Evolutionary conservation across 1,140 invertebrate species (phyloP), one percentile per base, ranked within the genome.

Genomic region (Leptopilina clavipes): DNA sequence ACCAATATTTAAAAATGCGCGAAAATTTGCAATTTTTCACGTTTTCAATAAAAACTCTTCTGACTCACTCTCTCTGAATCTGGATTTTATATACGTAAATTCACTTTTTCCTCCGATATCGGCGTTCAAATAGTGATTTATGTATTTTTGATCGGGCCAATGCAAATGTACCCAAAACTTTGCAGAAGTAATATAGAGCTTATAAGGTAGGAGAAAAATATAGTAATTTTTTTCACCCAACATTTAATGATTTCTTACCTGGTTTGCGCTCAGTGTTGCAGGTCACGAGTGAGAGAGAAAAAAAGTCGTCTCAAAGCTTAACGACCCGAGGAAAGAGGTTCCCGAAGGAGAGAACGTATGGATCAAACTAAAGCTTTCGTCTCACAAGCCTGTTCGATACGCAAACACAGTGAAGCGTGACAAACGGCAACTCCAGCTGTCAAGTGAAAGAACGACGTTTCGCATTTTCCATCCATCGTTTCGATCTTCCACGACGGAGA

Each of bases 331-430:
- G n/a, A 65, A 25, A 65, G 8, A 65, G 22, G 12, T 5, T 12
- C 56, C 25, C 56, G 10, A 1, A 22, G 56, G 56, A 65, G 56
- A 65, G 9, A 65, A 22, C 8, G 19, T 31, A 31, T 22, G 59
- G 25, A 65, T 65, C 59, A 65, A 9, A 52, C 22, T n/a, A n/a
- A 31, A 65, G 59, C 59, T 31, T 31, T 65, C 59, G 19, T 65
- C 11, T 25, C 22, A 2, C 25, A 31, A 31, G 12, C 1, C 22
- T 65, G 22, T 65, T 65, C 22, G 22, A 65, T 65, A 65, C 11
- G 59, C 59, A 31, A 65, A 65, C 59, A 31, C 59, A 65, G 12
- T 65, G 19, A 65, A 65, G 59, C 59, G 59, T 65, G 59, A 65
- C 7, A 37, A 65, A 65, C 59, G 59, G 59, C 59, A 65, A 14